These are phyloP conservation scores for Bettongia penicillata DNA, from an alignment of 2,113 vertebrate species.

Conservation along the genomic window DNA sequence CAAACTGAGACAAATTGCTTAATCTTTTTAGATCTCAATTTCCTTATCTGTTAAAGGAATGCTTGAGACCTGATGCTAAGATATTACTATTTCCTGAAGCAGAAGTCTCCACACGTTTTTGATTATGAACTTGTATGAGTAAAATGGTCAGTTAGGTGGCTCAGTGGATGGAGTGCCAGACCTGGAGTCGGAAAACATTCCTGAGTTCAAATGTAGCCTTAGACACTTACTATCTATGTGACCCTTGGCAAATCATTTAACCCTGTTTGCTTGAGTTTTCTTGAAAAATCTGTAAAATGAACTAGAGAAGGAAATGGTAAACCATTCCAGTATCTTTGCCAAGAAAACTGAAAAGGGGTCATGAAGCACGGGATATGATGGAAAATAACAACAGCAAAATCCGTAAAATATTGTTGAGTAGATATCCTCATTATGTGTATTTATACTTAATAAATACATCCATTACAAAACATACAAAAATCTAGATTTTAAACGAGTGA, in stretches of 20 bases:
- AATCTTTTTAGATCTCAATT: background rate
- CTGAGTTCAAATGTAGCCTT: background rate
- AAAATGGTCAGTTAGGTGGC: background rate
- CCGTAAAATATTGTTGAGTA: too few species aligned
- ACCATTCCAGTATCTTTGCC: background rate
- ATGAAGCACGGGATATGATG: background rate
- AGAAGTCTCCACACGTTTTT: background rate
- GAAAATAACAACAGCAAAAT: too few species aligned
- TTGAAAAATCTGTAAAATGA: background rate
- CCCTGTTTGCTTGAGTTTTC: background rate
- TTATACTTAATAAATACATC: too few species aligned
- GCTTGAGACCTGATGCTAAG: background rate
- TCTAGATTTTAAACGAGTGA: too few species aligned
- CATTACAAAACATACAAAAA: too few species aligned
- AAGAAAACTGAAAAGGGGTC: background rate
- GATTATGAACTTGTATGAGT: background rate
- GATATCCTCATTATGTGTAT: too few species aligned
- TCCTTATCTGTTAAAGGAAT: background rate
- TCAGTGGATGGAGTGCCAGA: background rate
- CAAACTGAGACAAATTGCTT: background rate
- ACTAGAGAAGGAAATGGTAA: background rate
- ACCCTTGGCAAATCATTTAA: background rate
- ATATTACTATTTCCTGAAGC: background rate
- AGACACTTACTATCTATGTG: background rate
- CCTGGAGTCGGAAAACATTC: background rate